Base-by-base conservation (phyloP, 1,140 invertebrate species). In the Polypedilum vanderplanki region DNA sequence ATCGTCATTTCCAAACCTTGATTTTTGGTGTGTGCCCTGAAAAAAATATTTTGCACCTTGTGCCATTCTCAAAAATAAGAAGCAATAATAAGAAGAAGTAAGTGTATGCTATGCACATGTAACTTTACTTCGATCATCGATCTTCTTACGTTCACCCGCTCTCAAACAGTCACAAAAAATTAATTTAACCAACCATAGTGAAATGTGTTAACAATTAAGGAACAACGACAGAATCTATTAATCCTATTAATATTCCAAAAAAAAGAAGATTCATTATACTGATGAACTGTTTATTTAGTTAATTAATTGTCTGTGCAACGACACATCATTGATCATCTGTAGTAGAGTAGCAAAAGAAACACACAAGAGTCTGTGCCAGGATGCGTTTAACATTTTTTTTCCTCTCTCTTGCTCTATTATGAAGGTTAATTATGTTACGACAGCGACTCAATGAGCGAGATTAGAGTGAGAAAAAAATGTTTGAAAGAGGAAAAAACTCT, bases 381-480 rank as follows among this genome's bases (percentile, higher is more conserved):
- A 70, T 70, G 65, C 46, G n/a, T 57, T 57, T 57, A 57, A 70
- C 20, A 22, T 18, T 22, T 70, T 70, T n/a, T n/a, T n/a, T n/a
- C n/a, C n/a, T 33, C 24, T 33, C 24, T 33, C 1, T 33, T 5
- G 24, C 24, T 33, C 24, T 33, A 33, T 33, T 20, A 22, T 70
- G 20, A 70, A 70, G 65, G 65, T 70, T 70, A 70, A 70, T 70
- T 70, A 70, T 22, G 65, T 15, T 57, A n/a, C 46, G 46, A 57
- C n/a, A 33, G 46, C 46, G 24, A 33, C 24, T 33, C 24, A 33
- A 33, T 33, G 24, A 33, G 5, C 24, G 24, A 33, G 24, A 33
- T 33, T 33, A 33, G 24, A 33, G 24, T 33, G 24, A 33, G 24
- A 33, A 33, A 33, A 33, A 33, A 33, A 33, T 3, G 5, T 33